Evolutionary conservation across 2,888 invertebrate species (phyloP), one percentile per base, ranked within the genome.

Genomic region (Drosophila paramelanica): DNA sequence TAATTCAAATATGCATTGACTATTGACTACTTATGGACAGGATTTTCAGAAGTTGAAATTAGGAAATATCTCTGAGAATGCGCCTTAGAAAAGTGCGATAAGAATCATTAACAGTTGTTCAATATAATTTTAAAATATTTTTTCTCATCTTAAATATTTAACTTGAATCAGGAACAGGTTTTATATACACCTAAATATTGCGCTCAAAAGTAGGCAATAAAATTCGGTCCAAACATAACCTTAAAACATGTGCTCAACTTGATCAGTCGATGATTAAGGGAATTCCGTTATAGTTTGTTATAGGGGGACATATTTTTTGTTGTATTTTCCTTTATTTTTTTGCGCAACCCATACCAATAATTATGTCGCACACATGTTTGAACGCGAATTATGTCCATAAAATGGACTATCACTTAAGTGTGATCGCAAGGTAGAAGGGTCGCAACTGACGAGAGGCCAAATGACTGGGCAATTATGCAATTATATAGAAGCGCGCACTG

Each of bases 391-490:
- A 88, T 86, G 81, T 72, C 78, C 81, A 78, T 83, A 83, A 87
- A 89, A 84, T 81, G 78, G 76, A 77, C 83, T 82, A 82, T 88
- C 86, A 83, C 86, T 86, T 84, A 77, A 88, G 72, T 79, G 72
- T 79, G 86, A 79, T 85, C 83, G 60, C 27, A n/a, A 42, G 13
- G 25, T 7, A 41, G 52, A 14, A 72, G 84, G 87, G 88, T 58
- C 77, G 83, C 79, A 84, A 79, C 79, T 87, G 85, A 73, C 89
- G 42, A 67, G 41, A 50, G 43, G 47, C 77, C 81, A 84, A 85
- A 89, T 89, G 88, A 82, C 86, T 75, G 59, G 74, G 86, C 81
- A 86, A 89, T 86, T 86, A 89, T 88, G 88, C 88, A 89, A 89
- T 89, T 86, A 89, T 73, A 59, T 60, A 72, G 69, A 84, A 71